phyloP scores from a whole-genome alignment of 2,113 vertebrate genomes.

The Perca schrenkii region DNA sequence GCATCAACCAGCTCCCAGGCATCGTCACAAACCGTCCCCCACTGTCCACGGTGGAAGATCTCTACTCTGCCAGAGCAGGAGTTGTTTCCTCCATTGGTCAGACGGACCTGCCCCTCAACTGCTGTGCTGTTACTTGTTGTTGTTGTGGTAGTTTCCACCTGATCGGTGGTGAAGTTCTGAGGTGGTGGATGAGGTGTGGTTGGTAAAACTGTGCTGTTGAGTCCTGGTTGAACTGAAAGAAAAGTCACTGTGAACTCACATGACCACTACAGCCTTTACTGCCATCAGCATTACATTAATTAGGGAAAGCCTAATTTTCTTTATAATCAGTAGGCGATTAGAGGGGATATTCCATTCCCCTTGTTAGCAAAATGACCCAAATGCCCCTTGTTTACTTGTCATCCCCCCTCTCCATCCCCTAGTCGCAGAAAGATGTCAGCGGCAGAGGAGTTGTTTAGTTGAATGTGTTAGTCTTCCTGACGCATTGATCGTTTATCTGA shows the following conservation, averaged over 20 bases:
- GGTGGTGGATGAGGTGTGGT: not conserved
- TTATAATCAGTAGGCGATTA: too few relatives aligned
- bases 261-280: not conserved
- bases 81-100: constrained; percentile 51
- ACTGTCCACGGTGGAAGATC: constrained; percentile 59
- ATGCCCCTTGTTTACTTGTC: too few relatives aligned
- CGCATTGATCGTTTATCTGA: too few relatives aligned
- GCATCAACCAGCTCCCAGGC: constrained; percentile 39
- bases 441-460: too few relatives aligned
- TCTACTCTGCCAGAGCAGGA: constrained; percentile 69
- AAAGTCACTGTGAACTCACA: not conserved
- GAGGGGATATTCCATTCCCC: too few relatives aligned
- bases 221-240: not conserved
- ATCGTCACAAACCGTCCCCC: constrained; percentile 75
- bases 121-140: not conserved
- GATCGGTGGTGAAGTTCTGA: not conserved
- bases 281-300: not conserved
- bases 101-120: constrained; percentile 39
- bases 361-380: too few relatives aligned
- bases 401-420: too few relatives aligned
- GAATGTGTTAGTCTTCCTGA: too few relatives aligned
- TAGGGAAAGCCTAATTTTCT: too few relatives aligned
- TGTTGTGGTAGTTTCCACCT: not conserved
- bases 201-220: not conserved
- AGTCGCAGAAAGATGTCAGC: too few relatives aligned